A percentile compares a stretch with the other conserved stretches of the same genome.
These are phyloP conservation scores for Cyrtodaria siliqua DNA, from an alignment of 2,888 invertebrate species.

Conservation along the genomic window DNA sequence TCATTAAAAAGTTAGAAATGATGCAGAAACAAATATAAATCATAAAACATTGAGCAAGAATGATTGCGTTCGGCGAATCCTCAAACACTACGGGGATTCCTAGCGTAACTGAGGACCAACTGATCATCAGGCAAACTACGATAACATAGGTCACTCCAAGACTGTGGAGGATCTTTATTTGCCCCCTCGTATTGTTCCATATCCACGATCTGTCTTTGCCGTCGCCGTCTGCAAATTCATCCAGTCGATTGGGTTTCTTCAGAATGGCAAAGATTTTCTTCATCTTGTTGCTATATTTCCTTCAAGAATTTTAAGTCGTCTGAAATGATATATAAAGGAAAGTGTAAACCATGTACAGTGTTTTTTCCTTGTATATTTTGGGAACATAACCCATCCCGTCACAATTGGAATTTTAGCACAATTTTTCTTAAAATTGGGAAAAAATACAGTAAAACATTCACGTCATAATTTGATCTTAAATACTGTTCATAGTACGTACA, in stretches of 20 bases:
- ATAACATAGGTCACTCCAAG: slow-evolving; percentile 68
- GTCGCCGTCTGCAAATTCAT: slow-evolving; percentile 42
- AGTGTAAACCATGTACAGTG: no score
- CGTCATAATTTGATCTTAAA: no score
- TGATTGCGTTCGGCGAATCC: slow-evolving; percentile 45
- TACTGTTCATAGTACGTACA: no score
- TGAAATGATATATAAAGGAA: no score
- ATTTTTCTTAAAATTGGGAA: no score
- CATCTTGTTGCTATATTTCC: slow-evolving; percentile 18
- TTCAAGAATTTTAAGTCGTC: no score
- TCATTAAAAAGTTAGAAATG: slow-evolving; percentile 70
- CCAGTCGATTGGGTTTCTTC: slow-evolving; percentile 51
- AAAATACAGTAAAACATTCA: no score
- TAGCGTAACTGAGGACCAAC: slow-evolving; percentile 58
- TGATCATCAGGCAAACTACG: slow-evolving; percentile 54
- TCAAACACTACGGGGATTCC: slow-evolving; percentile 67
- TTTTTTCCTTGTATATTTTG: no score
- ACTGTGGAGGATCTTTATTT: slow-evolving; percentile 61
- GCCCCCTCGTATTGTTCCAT: slow-evolving; percentile 30
- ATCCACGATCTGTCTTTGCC: not conserved
- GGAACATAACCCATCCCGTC: no score
- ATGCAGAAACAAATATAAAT: slow-evolving; percentile 68
- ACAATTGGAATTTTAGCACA: no score
- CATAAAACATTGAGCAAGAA: slow-evolving; percentile 48
- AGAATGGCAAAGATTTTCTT: slow-evolving; percentile 39